Evolutionary conservation across 2,888 invertebrate species (phyloP).

Genomic region (Pristionchus exspectatus): DNA sequence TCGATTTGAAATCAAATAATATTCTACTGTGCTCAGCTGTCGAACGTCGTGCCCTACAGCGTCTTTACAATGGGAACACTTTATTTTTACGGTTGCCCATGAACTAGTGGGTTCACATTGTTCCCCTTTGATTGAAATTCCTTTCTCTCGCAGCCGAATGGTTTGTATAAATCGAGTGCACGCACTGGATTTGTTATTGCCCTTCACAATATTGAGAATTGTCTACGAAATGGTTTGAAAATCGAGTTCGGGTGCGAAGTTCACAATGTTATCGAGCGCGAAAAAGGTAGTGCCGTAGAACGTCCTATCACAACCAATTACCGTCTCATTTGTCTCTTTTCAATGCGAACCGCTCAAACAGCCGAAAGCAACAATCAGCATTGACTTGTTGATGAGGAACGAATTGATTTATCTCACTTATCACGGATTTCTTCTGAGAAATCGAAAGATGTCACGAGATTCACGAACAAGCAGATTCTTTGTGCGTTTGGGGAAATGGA

Average conservation of each 20-base stretch:
- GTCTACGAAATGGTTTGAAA: slow-evolving; percentile 12
- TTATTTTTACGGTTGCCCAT: neutral
- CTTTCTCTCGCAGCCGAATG: neutral
- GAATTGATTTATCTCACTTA: neutral
- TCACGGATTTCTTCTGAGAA: neutral
- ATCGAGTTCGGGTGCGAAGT: slow-evolving; percentile 9
- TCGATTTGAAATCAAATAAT: neutral
- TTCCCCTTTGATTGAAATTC: neutral
- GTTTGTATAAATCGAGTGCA: neutral
- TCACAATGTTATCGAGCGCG: neutral
- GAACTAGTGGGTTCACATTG: neutral
- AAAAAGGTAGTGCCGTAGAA: neutral
- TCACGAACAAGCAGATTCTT: neutral
- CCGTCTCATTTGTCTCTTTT: neutral
- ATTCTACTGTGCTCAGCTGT: no score
- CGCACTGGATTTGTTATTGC: neutral
- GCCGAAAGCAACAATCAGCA: neutral
- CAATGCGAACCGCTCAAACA: neutral
- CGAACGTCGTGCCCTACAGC: neutral
- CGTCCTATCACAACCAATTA: neutral
- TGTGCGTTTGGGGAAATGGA: neutral
- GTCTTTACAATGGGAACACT: neutral
- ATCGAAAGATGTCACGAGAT: neutral
- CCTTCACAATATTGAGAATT: neutral
- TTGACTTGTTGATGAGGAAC: neutral